Percentiles rank a stretch among this genome's conserved stretches.
These are phyloP conservation scores for Odontocolon sp. DNA, from an alignment of 2,888 invertebrate genomes.

Conservation along the genomic window DNA sequence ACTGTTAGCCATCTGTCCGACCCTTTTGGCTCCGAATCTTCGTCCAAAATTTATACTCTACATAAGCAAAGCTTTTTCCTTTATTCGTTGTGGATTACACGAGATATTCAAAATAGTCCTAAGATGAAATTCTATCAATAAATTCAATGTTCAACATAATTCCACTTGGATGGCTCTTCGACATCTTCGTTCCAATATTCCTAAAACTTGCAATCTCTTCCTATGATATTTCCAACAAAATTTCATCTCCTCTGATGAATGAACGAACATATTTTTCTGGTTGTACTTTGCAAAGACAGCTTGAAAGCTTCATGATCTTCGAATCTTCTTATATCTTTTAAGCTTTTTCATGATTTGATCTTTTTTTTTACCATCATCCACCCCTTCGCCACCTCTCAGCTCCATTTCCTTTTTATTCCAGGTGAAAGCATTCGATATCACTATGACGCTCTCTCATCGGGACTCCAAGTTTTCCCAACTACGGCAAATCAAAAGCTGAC, in stretches of 20 bases:
- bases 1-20: background rate
- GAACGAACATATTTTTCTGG: background rate
- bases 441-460: slow-evolving; percentile 52
- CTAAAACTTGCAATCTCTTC: background rate
- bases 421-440: slow-evolving; percentile 58
- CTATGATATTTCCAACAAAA: background rate
- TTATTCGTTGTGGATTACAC: no score
- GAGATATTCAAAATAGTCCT: background rate
- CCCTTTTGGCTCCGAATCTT: background rate
- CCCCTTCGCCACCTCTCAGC: background rate
- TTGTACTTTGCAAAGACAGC: background rate
- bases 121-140: no score
- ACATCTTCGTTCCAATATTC: no score
- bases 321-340: slow-evolving; percentile 1
- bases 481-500: slow-evolving; percentile 43
- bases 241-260: background rate
- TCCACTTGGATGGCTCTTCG: no score
- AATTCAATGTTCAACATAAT: no score
- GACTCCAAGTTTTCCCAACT: slow-evolving; percentile 43
- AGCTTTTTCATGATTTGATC: background rate
- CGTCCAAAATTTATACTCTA: no score
- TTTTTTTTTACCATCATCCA: slow-evolving; percentile 8
- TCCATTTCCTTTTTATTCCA: slow-evolving; percentile 29
- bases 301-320: slow-evolving; percentile 4
- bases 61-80: no score